Base-by-base conservation (phyloP, 2,888 invertebrate genomes). In the Ectobius pallidus region DNA sequence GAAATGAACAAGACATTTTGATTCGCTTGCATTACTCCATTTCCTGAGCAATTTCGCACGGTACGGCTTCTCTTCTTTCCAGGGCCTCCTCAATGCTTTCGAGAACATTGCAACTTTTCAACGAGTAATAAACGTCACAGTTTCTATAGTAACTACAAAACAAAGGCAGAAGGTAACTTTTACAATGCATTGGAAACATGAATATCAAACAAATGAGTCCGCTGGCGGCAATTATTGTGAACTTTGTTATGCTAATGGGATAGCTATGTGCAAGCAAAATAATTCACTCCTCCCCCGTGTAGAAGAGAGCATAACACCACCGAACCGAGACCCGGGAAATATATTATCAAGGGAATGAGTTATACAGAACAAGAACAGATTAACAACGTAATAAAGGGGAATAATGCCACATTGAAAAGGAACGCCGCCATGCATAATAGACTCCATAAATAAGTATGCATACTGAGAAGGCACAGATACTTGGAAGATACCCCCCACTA, bases 181-280 rank as follows among this genome's bases (percentile, higher is more conserved):
- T n/a, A n/a, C n/a, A n/a, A n/a, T 7, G 34, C 34, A 34, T 34
- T 30, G n/a, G 30, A 16, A 32, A 30, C n/a, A 30, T 58, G 58
- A 30, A 58, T 30, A 58, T 32, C 3, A 58, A 30, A 58, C 58
- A 58, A 32, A 58, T 58, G 58, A 58, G 32, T 3, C 65, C 65
- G 46, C 34, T n/a, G n/a, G n/a, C 27, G 46, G 42, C 44, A 44
- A 65, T 46, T 27, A 65, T 65, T 44, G 44, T 39, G 22, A 63
- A 44, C 65, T 65, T 65, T 65, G 65, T 65, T 65, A 65, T 65
- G 65, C 16, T n/a, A 65, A 65, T 65, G 52, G 18, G 22, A 55
- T 55, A 22, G 52, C 22, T 22, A 22, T 22, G 55, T 25, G 65
- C 46, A 63, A 20, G 34, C 62, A 58, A 27, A 58, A 34, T 62